These are phyloP conservation scores for Cyclophora albipunctata DNA, from an alignment of 2,888 invertebrate species.

Conservation along the genomic window DNA sequence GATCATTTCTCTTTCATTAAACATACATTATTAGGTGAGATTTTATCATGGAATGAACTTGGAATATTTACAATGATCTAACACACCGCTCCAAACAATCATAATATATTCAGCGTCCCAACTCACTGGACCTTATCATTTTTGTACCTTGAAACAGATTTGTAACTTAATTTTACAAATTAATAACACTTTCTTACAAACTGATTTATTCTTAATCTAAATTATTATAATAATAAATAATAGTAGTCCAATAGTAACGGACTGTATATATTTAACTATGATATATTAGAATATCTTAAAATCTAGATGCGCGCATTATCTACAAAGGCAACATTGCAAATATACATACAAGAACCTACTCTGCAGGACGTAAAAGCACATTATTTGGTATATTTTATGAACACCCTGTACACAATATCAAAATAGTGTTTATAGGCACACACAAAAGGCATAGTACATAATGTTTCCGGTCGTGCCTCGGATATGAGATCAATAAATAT, in stretches of 20 bases:
- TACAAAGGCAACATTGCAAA: slow-evolving; percentile 67
- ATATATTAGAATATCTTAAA: slow-evolving; percentile 2
- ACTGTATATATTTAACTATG: slow-evolving; percentile 1
- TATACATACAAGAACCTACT: slow-evolving; percentile 26
- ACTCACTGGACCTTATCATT: slow-evolving; percentile 5
- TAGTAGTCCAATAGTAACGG: not conserved
- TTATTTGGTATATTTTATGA: slow-evolving; percentile 67
- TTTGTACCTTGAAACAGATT: slow-evolving; percentile 7
- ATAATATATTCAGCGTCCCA: not conserved
- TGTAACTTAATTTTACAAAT: slow-evolving; percentile 4
- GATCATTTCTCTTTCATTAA: slow-evolving; percentile 15
- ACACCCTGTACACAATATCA: slow-evolving; percentile 73
- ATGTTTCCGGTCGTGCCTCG: slow-evolving; percentile 46
- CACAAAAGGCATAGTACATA: slow-evolving; percentile 51
- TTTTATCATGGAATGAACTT: slow-evolving; percentile 17
- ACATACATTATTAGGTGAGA: slow-evolving; percentile 11
- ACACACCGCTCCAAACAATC: slow-evolving; percentile 1
- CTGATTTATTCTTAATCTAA: not conserved
- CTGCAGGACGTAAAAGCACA: slow-evolving; percentile 66
- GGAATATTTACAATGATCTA: slow-evolving; percentile 9
- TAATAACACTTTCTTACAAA: not conserved
- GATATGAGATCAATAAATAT: slow-evolving; percentile 63
- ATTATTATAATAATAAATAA: not conserved
- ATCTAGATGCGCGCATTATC: slow-evolving; percentile 23
- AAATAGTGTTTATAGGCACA: slow-evolving; percentile 64